These are phyloP conservation scores for Zaprionus bogoriensis DNA, from an alignment of 2,888 invertebrate species.

Conservation along the genomic window DNA sequence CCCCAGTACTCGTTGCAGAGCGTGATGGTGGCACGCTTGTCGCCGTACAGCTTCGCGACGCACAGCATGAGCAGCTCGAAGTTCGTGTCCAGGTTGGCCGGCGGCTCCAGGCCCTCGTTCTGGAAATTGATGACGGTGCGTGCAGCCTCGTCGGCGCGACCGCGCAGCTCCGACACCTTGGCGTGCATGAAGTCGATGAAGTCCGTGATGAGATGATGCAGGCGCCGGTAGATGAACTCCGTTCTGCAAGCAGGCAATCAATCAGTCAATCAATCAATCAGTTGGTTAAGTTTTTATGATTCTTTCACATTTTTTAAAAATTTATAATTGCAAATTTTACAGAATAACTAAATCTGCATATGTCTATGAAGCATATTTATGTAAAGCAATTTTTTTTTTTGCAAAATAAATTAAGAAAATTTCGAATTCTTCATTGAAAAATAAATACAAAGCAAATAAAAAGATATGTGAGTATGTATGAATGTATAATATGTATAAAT, in stretches of 20 bases:
- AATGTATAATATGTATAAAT: too few relatives aligned
- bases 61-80: conserved; percentile 93
- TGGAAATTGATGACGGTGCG: conserved; percentile 89
- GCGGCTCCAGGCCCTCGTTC: conserved; percentile 90
- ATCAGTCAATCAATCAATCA: background rate
- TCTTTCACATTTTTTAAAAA: too few relatives aligned
- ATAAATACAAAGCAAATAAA: too few relatives aligned
- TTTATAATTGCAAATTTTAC: too few relatives aligned
- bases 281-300: too few relatives aligned
- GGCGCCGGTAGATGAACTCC: conserved; percentile 91
- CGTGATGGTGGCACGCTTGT: conserved; percentile 88
- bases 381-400: too few relatives aligned
- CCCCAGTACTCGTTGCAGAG: conserved; percentile 93
- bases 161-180: conserved; percentile 91
- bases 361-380: too few relatives aligned
- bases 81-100: conserved; percentile 88
- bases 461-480: too few relatives aligned
- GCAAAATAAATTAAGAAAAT: too few relatives aligned
- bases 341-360: too few relatives aligned
- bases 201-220: conserved; percentile 94
- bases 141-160: conserved; percentile 94
- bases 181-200: conserved; percentile 96
- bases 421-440: too few relatives aligned
- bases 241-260: conserved; percentile 81
- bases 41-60: conserved; percentile 90